Percentiles rank a stretch among this genome's conserved stretches.
These are phyloP conservation scores for Sardina pilchardus DNA, from an alignment of 2,113 vertebrate species.

Conservation along the genomic window DNA sequence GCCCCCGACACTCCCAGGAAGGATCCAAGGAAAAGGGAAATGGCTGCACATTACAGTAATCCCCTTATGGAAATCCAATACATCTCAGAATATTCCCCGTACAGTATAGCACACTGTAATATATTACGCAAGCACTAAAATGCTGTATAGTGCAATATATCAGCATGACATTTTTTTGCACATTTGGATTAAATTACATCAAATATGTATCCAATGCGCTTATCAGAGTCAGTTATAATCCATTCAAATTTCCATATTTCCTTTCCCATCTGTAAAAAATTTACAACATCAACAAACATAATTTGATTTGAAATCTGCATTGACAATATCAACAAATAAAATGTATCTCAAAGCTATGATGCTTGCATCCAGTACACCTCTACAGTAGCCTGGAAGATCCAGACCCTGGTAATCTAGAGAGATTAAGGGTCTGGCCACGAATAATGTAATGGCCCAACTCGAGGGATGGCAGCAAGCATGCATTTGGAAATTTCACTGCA, in stretches of 20 bases:
- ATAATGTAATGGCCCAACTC: no score
- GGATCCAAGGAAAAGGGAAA: constrained; percentile 14
- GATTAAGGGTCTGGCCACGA: no score
- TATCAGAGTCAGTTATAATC: neutral
- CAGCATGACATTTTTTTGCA: neutral
- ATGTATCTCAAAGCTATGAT: neutral
- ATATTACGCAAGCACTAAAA: neutral
- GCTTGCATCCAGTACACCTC: neutral
- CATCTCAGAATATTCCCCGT: neutral
- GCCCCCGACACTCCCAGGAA: neutral
- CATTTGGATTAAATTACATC: neutral
- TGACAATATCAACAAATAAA: neutral
- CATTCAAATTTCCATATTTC: neutral
- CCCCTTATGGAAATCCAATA: neutral
- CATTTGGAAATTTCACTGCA: no score
- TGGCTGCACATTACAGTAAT: neutral
- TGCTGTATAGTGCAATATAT: neutral
- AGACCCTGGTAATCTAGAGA: no score
- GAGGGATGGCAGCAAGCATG: no score
- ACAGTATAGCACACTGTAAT: neutral
- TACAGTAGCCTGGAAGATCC: no score
- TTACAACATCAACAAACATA: neutral
- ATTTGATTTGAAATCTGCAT: neutral
- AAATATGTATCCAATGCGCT: neutral
- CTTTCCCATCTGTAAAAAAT: neutral